Evolutionary conservation across 2,113 vertebrate species (phyloP).

Genomic region (Aleadryas rufinucha): DNA sequence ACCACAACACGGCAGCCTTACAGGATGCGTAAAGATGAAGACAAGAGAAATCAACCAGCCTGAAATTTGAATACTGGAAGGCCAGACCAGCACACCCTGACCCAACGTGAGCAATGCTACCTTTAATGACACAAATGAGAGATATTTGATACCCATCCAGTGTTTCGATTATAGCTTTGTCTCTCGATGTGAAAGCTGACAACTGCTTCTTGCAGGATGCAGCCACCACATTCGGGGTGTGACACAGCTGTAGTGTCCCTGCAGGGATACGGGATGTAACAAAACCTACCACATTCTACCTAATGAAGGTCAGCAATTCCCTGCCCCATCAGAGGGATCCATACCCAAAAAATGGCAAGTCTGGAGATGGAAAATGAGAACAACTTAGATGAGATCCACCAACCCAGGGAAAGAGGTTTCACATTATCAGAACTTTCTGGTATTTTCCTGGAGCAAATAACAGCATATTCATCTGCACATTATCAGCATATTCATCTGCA

Average conservation of each 20-base stretch:
- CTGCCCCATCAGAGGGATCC: background rate
- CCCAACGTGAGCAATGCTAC: background rate
- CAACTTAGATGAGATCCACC: background rate
- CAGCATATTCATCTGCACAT: background rate
- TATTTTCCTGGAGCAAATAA: background rate
- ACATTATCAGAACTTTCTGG: background rate
- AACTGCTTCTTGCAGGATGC: background rate
- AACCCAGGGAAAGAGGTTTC: background rate
- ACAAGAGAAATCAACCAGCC: background rate
- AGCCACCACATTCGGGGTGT: fast-evolving
- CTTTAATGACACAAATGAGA: background rate
- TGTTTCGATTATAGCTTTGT: background rate
- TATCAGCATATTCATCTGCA: background rate
- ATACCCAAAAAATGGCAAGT: background rate
- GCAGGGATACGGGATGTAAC: background rate
- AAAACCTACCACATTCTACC: background rate
- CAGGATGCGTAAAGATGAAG: background rate
- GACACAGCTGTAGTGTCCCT: background rate
- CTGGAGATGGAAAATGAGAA: background rate
- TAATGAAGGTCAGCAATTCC: background rate
- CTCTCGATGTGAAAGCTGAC: background rate
- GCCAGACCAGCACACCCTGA: background rate
- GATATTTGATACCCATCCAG: background rate
- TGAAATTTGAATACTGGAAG: background rate
- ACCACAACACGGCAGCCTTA: background rate